These are phyloP conservation scores for Orchesella cincta DNA, from an alignment of 1,140 invertebrate species.

Conservation along the genomic window DNA sequence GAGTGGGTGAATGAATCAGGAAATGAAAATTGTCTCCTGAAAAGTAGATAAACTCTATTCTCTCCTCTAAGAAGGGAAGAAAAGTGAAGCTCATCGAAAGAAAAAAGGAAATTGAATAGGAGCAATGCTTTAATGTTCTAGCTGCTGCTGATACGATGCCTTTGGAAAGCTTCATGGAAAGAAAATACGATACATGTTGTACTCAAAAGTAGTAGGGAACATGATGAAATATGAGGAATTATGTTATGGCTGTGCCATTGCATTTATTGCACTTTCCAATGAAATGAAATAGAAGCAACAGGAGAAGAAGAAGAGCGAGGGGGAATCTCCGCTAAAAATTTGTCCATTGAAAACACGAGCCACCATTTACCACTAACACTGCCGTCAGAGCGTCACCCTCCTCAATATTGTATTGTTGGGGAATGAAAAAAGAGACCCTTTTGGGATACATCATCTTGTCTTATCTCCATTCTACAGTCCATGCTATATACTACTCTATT, in stretches of 20 bases:
- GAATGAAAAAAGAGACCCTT: neutral
- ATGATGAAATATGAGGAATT: neutral
- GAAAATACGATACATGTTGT: no score
- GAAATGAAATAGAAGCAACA: neutral
- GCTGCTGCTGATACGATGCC: neutral
- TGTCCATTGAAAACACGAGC: no score
- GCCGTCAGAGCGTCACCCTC: no score
- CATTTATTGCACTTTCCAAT: neutral
- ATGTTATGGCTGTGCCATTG: neutral
- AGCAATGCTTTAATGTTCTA: neutral
- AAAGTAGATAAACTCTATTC: neutral
- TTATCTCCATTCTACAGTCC: neutral
- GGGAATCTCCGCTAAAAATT: no score
- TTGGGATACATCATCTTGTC: neutral
- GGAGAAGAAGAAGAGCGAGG: neutral
- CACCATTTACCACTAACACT: no score
- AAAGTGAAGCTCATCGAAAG: neutral
- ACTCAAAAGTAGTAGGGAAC: no score
- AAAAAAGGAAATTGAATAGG: neutral
- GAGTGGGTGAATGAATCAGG: neutral
- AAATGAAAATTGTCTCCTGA: neutral
- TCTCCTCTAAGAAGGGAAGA: neutral
- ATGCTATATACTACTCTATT: neutral
- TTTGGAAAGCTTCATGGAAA: no score
- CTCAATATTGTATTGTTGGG: no score